A percentile compares a stretch with the other conserved stretches of the same genome.
Conservation (phyloP, 2,113 vertebrate species). For the Climacteris rufus region DNA sequence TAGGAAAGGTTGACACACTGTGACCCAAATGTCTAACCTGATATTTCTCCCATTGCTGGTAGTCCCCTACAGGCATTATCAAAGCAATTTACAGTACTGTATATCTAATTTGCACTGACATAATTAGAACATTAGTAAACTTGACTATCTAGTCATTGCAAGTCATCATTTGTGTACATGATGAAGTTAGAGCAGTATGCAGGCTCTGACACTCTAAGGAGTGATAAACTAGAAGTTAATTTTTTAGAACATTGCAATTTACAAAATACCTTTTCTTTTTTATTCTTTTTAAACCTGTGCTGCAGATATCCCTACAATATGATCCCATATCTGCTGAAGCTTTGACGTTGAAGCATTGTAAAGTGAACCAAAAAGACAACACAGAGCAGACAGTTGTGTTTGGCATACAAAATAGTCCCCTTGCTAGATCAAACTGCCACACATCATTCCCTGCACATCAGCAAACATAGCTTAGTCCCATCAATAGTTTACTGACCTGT, state of each 20-base stretch:
- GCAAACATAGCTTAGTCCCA: constrained; percentile 40
- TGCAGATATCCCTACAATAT: background rate
- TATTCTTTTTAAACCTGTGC: background rate
- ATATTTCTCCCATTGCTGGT: constrained; percentile 3
- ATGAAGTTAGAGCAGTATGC: background rate
- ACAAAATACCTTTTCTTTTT: background rate
- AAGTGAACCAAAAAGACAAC: constrained; percentile 32
- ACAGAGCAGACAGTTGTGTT: background rate
- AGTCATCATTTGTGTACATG: background rate
- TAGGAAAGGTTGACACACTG: background rate
- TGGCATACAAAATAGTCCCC: constrained; percentile 42
- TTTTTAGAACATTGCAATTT: background rate
- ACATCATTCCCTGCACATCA: constrained; percentile 11
- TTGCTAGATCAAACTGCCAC: constrained; percentile 24
- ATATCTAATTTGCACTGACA: constrained; percentile 36
- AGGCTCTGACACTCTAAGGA: background rate
- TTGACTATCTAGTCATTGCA: constrained; percentile 8
- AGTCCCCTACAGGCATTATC: constrained; percentile 47
- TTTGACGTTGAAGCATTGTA: constrained; percentile 45
- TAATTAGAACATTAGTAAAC: constrained; percentile 47
- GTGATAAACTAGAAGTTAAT: background rate
- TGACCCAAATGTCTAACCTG: constrained; percentile 33
- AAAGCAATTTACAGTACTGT: constrained; percentile 34
- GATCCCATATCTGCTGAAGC: background rate
- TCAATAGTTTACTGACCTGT: constrained; percentile 71